These are phyloP conservation scores for Sinohyriopsis cumingii DNA, from an alignment of 2,888 invertebrate species.

Conservation along the genomic window DNA sequence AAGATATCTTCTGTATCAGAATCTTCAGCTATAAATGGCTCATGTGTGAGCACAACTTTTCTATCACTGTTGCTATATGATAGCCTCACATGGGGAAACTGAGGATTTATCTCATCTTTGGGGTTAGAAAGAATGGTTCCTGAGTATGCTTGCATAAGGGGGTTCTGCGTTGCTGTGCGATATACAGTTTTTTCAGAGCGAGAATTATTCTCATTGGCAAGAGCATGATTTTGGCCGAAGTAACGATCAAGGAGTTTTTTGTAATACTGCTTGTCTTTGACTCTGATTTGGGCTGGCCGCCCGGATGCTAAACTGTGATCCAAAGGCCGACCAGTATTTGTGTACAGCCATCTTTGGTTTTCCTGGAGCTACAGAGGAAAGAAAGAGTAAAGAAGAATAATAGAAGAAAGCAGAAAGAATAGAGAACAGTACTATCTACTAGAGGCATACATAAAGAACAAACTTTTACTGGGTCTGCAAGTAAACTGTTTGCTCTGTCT, in stretches of 20 bases:
- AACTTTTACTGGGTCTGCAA: too few species aligned
- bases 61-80: conserved; percentile 51
- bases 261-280: conserved; percentile 63
- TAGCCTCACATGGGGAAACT: conserved; percentile 54
- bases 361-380: conserved; percentile 44
- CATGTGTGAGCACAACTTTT: conserved; percentile 45
- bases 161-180: conserved; percentile 24
- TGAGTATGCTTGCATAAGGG: conserved; percentile 26
- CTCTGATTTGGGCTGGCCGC: conserved; percentile 52
- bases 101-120: conserved; percentile 45
- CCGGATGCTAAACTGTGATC: conserved; percentile 48
- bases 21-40: conserved; percentile 44
- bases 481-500: too few species aligned
- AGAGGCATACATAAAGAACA: too few species aligned
- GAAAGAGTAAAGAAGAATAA: conserved; percentile 11
- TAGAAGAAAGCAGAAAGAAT: not conserved
- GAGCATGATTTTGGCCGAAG: conserved; percentile 62
- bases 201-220: conserved; percentile 52
- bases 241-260: conserved; percentile 64
- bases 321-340: conserved; percentile 38
- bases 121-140: conserved; percentile 32
- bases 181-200: conserved; percentile 29
- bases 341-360: conserved; percentile 56
- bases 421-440: too few species aligned
- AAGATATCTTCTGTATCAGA: conserved; percentile 45